Evolutionary conservation across 2,797 vertebrate genomes (phyloP).

Genomic region (Pipistrellus nathusii): DNA sequence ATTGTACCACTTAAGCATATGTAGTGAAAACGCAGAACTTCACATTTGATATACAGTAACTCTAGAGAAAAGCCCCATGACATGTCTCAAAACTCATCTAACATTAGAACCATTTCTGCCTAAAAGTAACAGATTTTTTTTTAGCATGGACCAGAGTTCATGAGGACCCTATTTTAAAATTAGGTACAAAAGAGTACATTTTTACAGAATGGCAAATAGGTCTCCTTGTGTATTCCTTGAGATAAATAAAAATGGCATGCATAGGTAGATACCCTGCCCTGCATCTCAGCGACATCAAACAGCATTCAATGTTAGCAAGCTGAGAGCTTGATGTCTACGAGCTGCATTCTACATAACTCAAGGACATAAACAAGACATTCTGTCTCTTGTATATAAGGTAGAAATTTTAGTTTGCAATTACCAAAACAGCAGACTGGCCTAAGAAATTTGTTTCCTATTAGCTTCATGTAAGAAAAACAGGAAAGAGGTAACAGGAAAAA

Average conservation of each 20-base stretch:
- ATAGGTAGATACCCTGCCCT: not conserved
- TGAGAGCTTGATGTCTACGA: not conserved
- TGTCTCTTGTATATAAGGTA: constrained; percentile 12
- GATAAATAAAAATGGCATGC: constrained; percentile 4
- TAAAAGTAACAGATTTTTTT: constrained; percentile 50
- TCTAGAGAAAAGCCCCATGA: constrained; percentile 26
- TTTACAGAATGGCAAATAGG: constrained; percentile 39
- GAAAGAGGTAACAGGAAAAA: constrained; percentile 68
- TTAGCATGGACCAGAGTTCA: constrained; percentile 26
- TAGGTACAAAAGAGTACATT: constrained; percentile 18
- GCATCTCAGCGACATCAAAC: constrained; percentile 55
- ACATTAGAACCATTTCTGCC: not conserved
- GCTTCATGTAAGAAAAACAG: constrained; percentile 40
- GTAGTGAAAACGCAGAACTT: not conserved
- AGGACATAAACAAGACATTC: constrained; percentile 67
- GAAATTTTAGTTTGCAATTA: constrained; percentile 55
- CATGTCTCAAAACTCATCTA: constrained; percentile 18
- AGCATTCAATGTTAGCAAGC: not conserved
- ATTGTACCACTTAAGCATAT: not conserved
- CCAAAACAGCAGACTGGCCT: not conserved
- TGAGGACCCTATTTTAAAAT: constrained; percentile 42
- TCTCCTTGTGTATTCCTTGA: not conserved
- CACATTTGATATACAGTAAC: constrained; percentile 27
- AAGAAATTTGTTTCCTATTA: constrained; percentile 39
- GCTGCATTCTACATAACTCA: constrained; percentile 74